phyloP scores from a whole-genome alignment of 2,113 vertebrate genomes.

The Cervus canadensis region DNA sequence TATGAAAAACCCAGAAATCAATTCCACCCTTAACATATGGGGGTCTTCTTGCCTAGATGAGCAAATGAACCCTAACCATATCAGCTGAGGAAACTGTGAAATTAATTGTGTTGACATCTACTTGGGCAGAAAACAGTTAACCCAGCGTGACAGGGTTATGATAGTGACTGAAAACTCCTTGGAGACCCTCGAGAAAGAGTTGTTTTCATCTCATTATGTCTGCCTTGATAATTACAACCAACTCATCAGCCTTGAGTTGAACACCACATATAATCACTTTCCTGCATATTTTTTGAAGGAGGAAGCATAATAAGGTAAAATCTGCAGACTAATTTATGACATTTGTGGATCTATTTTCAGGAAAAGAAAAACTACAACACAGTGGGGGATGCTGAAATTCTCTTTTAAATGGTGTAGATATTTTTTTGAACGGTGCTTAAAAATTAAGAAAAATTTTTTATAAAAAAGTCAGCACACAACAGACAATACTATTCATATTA shows the following conservation, averaged over 20 bases:
- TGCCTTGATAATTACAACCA: constrained; percentile 87
- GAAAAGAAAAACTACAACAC: constrained; percentile 69
- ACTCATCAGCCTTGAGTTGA: constrained; percentile 86
- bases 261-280: constrained; percentile 85
- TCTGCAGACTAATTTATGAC: constrained; percentile 83
- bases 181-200: constrained; percentile 79
- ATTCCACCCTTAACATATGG: constrained; percentile 47
- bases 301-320: constrained; percentile 87
- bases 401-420: constrained; percentile 42
- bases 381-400: constrained; percentile 76
- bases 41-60: constrained; percentile 40
- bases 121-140: constrained; percentile 83
- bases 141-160: constrained; percentile 67
- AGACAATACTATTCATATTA: not conserved
- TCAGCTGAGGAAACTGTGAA: constrained; percentile 50
- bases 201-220: constrained; percentile 87
- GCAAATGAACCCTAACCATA: constrained; percentile 55
- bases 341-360: constrained; percentile 83
- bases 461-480: constrained; percentile 5
- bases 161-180: constrained; percentile 78
- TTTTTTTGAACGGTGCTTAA: constrained; percentile 60
- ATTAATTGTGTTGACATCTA: constrained; percentile 66
- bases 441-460: constrained; percentile 37
- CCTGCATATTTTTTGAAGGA: constrained; percentile 85
- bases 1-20: constrained; percentile 20